These are phyloP conservation scores for Limnephilus rhombicus DNA, from an alignment of 2,888 invertebrate species.

Conservation along the genomic window DNA sequence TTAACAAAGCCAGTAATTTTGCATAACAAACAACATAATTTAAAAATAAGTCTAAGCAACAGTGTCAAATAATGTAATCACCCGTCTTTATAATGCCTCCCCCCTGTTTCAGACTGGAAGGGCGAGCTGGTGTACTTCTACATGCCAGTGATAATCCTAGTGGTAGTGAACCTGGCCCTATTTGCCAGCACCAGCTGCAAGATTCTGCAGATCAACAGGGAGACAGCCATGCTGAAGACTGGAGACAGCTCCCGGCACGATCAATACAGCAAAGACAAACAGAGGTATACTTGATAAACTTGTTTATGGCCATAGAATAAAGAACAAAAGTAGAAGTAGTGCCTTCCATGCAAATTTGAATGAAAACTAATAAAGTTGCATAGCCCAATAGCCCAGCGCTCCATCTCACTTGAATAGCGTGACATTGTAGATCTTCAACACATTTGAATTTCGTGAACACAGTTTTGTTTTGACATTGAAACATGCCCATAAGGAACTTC, in stretches of 20 bases:
- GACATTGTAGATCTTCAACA: no score
- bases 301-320: not conserved
- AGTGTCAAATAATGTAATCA: not conserved
- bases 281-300: constrained; percentile 73
- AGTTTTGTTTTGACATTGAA: no score
- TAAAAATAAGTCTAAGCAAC: not conserved
- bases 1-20: no score
- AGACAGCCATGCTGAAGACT: constrained; percentile 82
- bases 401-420: no score
- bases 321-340: no score
- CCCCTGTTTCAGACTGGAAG: constrained; percentile 38
- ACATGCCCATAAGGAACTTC: no score
- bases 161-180: constrained; percentile 81
- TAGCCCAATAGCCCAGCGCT: no score
- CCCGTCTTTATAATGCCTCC: not conserved
- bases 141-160: constrained; percentile 81
- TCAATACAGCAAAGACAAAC: constrained; percentile 78
- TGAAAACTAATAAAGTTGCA: no score
- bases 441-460: no score
- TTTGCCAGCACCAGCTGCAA: constrained; percentile 84
- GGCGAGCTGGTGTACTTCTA: constrained; percentile 84
- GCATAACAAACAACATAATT: no score
- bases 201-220: constrained; percentile 81
- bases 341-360: no score
- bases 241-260: constrained; percentile 82